Conservation (phyloP, 2,797 vertebrate genomes). For the Diceros bicornis region DNA sequence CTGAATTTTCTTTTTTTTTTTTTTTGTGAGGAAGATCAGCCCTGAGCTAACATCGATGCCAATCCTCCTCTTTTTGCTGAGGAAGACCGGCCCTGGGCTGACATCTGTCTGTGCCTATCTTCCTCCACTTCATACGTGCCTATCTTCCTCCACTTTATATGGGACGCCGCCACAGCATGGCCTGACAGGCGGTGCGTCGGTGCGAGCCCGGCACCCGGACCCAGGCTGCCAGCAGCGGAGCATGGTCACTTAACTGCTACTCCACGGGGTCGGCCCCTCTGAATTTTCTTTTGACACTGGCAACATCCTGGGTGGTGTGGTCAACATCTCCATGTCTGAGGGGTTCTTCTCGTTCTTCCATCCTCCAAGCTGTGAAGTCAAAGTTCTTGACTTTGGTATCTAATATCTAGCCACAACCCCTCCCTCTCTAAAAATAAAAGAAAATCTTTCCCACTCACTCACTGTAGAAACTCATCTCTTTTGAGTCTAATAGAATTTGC, state of each 20-base stretch:
- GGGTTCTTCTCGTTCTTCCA: not conserved
- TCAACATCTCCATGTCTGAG: not conserved
- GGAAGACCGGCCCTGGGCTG: too few relatives aligned
- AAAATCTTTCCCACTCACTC: not conserved
- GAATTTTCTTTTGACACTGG: not conserved
- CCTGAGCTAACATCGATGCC: too few relatives aligned
- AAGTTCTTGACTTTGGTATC: not conserved
- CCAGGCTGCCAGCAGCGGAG: too few relatives aligned
- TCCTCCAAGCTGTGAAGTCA: not conserved
- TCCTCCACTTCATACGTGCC: too few relatives aligned
- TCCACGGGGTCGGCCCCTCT: not conserved
- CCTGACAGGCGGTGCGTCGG: too few relatives aligned
- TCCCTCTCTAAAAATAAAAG: not conserved
- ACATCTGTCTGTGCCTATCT: too few relatives aligned
- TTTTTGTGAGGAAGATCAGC: not conserved
- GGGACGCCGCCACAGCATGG: too few relatives aligned
- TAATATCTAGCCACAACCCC: not conserved
- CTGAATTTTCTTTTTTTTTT: conserved; percentile 15
- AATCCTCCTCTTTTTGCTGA: too few relatives aligned
- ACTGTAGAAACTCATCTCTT: not conserved
- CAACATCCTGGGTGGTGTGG: not conserved
- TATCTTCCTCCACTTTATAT: too few relatives aligned
- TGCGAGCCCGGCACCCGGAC: too few relatives aligned
- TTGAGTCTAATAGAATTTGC: conserved; percentile 36
- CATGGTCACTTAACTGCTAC: too few relatives aligned